These are phyloP conservation scores for Dallia pectoralis DNA, from an alignment of 2,797 vertebrate species.

Conservation along the genomic window DNA sequence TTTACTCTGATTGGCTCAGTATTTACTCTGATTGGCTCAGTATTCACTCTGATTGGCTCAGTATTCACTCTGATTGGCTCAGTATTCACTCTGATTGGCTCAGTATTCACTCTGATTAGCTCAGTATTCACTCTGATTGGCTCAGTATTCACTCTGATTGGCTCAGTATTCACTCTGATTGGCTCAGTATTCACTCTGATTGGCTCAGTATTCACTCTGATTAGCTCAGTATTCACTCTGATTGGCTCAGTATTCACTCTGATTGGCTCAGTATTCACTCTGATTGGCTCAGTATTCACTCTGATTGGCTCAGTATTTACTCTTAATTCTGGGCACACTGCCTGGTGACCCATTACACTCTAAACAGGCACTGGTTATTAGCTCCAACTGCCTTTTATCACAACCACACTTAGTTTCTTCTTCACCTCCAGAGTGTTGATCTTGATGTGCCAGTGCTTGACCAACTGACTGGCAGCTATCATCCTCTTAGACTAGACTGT, in stretches of 20 bases:
- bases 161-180: not conserved
- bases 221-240: slow-evolving; percentile 1
- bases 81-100: not conserved
- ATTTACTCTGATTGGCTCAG: not conserved
- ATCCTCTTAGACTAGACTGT: not conserved
- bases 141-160: not conserved
- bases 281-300: not conserved
- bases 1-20: too few relatives aligned
- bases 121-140: not conserved
- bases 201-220: not conserved
- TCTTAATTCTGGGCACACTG: not conserved
- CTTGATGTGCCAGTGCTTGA: not conserved
- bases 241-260: not conserved
- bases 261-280: too few relatives aligned
- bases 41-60: not conserved
- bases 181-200: slow-evolving; percentile 2
- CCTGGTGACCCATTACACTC: not conserved
- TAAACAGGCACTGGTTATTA: not conserved
- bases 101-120: not conserved
- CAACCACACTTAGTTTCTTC: not conserved
- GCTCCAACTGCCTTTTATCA: slow-evolving; percentile 2
- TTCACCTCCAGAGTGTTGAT: not conserved
- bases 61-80: not conserved
- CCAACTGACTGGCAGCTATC: not conserved
- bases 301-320: not conserved